These are phyloP conservation scores for Planiliza haematocheilus DNA, from an alignment of 2,113 vertebrate genomes.

Conservation along the genomic window DNA sequence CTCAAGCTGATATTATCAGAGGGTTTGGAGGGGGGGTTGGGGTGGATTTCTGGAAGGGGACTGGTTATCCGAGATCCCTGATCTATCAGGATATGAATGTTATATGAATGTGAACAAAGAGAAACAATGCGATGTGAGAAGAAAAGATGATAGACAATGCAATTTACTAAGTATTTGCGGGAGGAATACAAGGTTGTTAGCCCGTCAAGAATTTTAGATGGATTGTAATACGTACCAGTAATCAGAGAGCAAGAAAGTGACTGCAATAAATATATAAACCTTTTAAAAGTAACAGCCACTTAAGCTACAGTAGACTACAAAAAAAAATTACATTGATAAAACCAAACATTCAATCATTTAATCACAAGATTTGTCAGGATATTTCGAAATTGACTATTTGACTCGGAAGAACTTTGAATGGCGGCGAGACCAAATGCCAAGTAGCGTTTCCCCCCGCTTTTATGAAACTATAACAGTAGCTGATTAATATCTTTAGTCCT, in stretches of 20 bases:
- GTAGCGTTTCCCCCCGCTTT: background rate
- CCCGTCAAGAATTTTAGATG: background rate
- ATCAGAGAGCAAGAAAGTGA: background rate
- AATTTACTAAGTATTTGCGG: background rate
- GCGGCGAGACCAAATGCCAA: background rate
- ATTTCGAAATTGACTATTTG: background rate
- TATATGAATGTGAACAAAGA: conserved; percentile 38
- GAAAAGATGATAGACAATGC: background rate
- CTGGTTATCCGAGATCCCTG: conserved; percentile 18
- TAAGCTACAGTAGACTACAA: too few relatives aligned
- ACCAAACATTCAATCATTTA: background rate
- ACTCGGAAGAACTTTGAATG: background rate
- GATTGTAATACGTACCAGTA: background rate
- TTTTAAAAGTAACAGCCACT: background rate
- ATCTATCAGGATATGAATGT: background rate
- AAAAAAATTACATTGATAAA: background rate
- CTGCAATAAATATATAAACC: too few relatives aligned
- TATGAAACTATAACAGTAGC: background rate
- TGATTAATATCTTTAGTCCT: conserved; percentile 18
- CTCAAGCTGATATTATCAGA: conserved; percentile 58
- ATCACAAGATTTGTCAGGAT: background rate
- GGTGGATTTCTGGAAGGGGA: conserved; percentile 32
- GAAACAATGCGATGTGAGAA: background rate
- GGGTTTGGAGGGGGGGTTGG: conserved; percentile 33
- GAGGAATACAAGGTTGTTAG: too few relatives aligned